Conservation (phyloP, 1,140 invertebrate genomes). For the Zaprionus capensis region DNA sequence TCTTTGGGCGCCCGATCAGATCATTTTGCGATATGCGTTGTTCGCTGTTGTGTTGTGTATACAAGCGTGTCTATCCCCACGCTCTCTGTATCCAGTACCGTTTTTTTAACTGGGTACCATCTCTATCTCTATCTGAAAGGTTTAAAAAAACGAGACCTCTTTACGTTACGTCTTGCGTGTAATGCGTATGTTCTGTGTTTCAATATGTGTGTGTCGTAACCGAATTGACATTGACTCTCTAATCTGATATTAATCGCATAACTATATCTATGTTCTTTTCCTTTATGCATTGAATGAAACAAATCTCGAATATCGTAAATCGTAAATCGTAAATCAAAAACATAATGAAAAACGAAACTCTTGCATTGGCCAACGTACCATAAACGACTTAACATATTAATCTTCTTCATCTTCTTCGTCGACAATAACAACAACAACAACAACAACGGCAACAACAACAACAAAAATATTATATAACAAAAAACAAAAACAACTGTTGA, state of each 20-base stretch:
- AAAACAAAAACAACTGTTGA: constrained; percentile 64
- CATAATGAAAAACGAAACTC: constrained; percentile 28
- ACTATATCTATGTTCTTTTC: constrained; percentile 73
- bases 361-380: constrained; percentile 66
- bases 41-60: constrained; percentile 75
- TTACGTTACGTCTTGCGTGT: neutral
- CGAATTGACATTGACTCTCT: constrained; percentile 29
- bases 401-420: constrained; percentile 9
- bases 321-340: constrained; percentile 22
- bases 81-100: constrained; percentile 5
- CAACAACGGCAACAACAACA: constrained; percentile 34
- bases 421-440: constrained; percentile 22
- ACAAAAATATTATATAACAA: constrained; percentile 27
- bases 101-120: constrained; percentile 18
- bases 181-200: constrained; percentile 54
- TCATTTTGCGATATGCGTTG: constrained; percentile 70
- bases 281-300: constrained; percentile 51
- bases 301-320: constrained; percentile 23
- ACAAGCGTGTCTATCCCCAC: neutral
- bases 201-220: constrained; percentile 54
- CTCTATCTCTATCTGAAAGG: neutral
- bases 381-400: constrained; percentile 26
- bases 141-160: constrained; percentile 19
- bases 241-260: constrained; percentile 62
- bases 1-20: constrained; percentile 36